Conservation (phyloP, 2,888 invertebrate genomes). For the Cantharis rufa region DNA sequence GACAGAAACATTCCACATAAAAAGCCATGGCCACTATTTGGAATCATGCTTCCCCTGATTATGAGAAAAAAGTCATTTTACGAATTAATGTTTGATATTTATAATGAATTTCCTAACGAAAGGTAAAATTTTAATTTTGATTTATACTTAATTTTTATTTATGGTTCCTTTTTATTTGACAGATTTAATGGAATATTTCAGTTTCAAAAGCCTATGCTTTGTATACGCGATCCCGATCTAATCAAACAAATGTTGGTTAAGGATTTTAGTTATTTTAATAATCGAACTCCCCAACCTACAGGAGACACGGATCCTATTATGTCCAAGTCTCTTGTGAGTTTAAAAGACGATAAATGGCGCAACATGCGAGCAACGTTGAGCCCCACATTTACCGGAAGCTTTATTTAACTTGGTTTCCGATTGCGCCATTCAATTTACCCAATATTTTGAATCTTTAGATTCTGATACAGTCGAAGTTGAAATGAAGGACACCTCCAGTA, state of each 20-base stretch:
- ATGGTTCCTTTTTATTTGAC: background rate
- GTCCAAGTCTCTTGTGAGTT: constrained; percentile 13
- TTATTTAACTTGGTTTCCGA: constrained; percentile 20
- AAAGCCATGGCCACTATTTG: constrained; percentile 33
- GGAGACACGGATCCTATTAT: constrained; percentile 24
- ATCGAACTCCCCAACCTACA: constrained; percentile 33
- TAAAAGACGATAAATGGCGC: constrained; percentile 20
- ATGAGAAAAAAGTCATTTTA: background rate
- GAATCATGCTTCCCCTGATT: constrained; percentile 28
- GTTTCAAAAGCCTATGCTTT: constrained; percentile 16
- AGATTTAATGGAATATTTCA: constrained; percentile 8
- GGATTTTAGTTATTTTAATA: constrained; percentile 37
- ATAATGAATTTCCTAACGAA: constrained; percentile 5
- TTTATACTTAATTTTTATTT: background rate
- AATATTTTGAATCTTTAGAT: constrained; percentile 36
- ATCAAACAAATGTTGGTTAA: constrained; percentile 35
- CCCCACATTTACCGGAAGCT: constrained; percentile 22
- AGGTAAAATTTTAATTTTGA: background rate
- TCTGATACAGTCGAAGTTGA: constrained; percentile 45
- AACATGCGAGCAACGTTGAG: constrained; percentile 22
- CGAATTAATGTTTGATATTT: background rate
- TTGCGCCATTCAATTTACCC: constrained; percentile 32
- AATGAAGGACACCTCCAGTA: background rate
- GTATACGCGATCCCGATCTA: constrained; percentile 32
- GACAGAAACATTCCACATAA: background rate